Evolutionary conservation across 2,888 invertebrate species (phyloP).

Genomic region (Melanostoma mellinum): DNA sequence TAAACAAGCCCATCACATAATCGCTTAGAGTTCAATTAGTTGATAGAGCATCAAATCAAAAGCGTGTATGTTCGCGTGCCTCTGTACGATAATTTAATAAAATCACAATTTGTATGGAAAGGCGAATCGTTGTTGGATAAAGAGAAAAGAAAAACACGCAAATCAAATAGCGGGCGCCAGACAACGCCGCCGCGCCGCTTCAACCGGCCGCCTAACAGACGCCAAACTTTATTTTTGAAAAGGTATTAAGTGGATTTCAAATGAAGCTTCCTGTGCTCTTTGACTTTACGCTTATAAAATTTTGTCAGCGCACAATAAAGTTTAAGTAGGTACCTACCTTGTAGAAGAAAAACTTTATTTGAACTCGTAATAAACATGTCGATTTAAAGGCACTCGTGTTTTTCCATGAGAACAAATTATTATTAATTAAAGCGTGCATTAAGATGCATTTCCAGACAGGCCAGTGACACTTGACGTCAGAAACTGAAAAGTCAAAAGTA

Average conservation of each 20-base stretch:
- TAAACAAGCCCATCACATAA: conserved; percentile 49
- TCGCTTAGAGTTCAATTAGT: conserved; percentile 69
- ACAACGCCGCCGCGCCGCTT: neutral
- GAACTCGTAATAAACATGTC: no score
- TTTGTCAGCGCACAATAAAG: neutral
- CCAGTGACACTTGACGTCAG: no score
- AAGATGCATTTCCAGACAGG: no score
- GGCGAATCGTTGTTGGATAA: conserved; percentile 19
- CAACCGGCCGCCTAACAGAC: conserved; percentile 1
- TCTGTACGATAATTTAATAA: conserved; percentile 56
- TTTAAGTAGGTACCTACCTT: neutral
- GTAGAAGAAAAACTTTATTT: no score
- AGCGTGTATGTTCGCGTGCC: conserved; percentile 65
- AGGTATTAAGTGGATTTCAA: conserved; percentile 1
- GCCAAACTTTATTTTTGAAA: neutral
- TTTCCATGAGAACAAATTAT: no score
- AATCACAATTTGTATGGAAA: conserved; percentile 41
- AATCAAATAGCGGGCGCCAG: conserved; percentile 1
- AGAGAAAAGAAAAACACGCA: conserved; percentile 17
- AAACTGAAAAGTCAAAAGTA: no score
- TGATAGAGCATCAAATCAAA: conserved; percentile 62
- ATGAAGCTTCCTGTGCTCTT: neutral
- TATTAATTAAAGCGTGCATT: no score
- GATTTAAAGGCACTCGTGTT: no score
- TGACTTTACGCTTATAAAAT: neutral